Percentiles rank a stretch among this genome's conserved stretches.
Conservation (phyloP, 2,113 vertebrate species). For the Nycticorax nycticorax region DNA sequence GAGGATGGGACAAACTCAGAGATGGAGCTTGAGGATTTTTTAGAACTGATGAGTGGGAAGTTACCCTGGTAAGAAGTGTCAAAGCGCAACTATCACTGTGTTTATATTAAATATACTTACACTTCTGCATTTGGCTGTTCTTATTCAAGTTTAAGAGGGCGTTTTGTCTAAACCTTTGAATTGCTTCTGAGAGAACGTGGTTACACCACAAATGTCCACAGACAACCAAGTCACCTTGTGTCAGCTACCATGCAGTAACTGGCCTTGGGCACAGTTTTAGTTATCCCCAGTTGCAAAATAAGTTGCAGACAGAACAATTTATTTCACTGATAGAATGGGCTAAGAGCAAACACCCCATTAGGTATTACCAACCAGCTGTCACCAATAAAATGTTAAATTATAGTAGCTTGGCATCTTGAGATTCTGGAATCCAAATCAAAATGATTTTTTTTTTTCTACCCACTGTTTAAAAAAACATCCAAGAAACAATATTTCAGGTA, state of each 20-base stretch:
- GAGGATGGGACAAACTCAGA: neutral
- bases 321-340: neutral
- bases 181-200: neutral
- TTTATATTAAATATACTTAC: neutral
- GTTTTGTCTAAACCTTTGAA: neutral
- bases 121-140: neutral
- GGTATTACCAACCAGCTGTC: neutral
- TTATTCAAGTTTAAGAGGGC: neutral
- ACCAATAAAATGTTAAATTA: neutral
- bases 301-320: neutral
- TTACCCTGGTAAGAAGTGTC: neutral
- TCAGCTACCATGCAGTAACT: neutral
- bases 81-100: neutral
- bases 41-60: conserved; percentile 18
- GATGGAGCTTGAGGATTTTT: conserved; percentile 4
- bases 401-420: neutral
- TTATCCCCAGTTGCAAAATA: neutral
- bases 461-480: neutral
- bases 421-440: neutral
- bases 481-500: neutral
- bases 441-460: neutral
- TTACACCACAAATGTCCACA: neutral
- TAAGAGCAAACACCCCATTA: neutral
- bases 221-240: neutral
- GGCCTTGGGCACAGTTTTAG: neutral